These are phyloP conservation scores for Diarsia dahlii DNA, from an alignment of 2,888 invertebrate species.

Conservation along the genomic window DNA sequence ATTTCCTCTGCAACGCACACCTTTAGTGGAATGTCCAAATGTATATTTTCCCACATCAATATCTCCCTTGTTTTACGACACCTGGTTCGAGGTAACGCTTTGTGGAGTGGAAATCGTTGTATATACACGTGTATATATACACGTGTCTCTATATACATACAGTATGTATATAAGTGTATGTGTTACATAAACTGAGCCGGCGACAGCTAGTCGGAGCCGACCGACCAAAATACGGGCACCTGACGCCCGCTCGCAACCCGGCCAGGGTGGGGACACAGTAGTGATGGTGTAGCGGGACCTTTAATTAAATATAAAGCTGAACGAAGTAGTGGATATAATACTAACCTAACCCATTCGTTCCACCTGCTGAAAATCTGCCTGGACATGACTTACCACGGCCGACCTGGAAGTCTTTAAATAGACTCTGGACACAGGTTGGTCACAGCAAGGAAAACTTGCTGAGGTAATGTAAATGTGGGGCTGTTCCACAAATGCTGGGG, in stretches of 20 bases:
- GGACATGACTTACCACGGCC: no score
- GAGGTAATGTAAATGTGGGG: no score
- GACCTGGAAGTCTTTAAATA: no score
- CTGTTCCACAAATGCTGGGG: no score
- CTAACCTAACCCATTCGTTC: no score
- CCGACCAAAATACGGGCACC: constrained; percentile 90
- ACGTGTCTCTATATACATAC: constrained; percentile 49
- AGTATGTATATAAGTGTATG: constrained; percentile 75
- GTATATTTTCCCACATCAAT: constrained; percentile 51
- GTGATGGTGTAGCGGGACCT: constrained; percentile 30
- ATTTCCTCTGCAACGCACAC: neutral
- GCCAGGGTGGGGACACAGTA: constrained; percentile 48
- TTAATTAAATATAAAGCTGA: no score
- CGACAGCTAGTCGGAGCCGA: constrained; percentile 84
- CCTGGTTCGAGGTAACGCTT: constrained; percentile 58
- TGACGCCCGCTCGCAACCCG: constrained; percentile 84
- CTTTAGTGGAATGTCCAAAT: constrained; percentile 11
- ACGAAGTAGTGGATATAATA: no score
- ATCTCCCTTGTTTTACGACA: constrained; percentile 52
- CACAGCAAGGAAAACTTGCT: no score
- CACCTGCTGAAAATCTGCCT: no score
- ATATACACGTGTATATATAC: constrained; percentile 54
- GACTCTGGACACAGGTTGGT: no score
- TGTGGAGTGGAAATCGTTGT: constrained; percentile 63
- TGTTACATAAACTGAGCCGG: constrained; percentile 87